Base-by-base conservation (phyloP, 2,797 vertebrate species). In the Platalea minor region DNA sequence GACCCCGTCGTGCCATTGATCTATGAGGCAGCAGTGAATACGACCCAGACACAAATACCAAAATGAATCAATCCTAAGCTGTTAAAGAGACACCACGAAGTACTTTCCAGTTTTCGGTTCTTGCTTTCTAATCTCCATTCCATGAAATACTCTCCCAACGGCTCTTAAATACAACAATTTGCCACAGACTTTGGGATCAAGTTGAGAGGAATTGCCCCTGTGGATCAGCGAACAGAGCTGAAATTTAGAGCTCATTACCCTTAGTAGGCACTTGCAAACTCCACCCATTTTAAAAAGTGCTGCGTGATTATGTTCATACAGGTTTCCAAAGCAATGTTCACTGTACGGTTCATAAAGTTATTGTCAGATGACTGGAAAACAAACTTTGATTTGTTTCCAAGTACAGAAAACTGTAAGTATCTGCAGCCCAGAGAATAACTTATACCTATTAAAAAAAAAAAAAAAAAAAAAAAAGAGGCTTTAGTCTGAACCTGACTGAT, bases 41-140 rank as follows among this genome's bases (percentile, higher is more conserved):
- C 4, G 18, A 53, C 73, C 84, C 91, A 88, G 93, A 86, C 78
- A 91, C 41, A 82, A 92, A 89, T 69, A 75, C 68, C 85, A 79
- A 95, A 95, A 90, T 92, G 84, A 96, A 95, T 94, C 88, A 90
- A 48, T 95, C 77, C 91, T 85, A 94, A 91, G 48, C 70, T 92
- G 79, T 89, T 95, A 95, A 94, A 89, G 56, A 95, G 86, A 89
- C 65, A 91, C 24, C 77, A 82, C 1, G 20, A 96, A 87, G 72
- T 56, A 84, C 70, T 89, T 83, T 64, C 75, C 86, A 51, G 51
- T 76, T 91, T 96, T 96, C 91, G 59, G 80, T 85, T 91, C 86
- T 94, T 93, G 75, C 70, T 95, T 95, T 94, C 67, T 96, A 31
- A 73, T 95, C 65, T 94, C 26, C 78, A 50, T 95, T 96, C 76